Evolutionary conservation across 2,888 invertebrate genomes (phyloP), one percentile per base, ranked within the genome.

Genomic region (Amphipyra tragopoginis): DNA sequence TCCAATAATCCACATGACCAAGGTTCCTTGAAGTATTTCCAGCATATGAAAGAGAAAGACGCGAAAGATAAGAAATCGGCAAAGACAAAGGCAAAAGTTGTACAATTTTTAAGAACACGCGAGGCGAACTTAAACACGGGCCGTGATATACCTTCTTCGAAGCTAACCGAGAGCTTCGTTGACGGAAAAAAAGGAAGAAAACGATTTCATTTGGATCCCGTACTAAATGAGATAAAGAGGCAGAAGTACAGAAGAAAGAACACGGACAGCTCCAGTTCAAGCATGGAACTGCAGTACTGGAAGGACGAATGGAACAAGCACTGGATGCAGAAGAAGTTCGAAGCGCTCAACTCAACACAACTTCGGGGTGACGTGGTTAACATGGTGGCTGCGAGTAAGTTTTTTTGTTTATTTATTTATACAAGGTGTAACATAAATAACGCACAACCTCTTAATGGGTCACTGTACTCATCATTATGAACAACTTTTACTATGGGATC

Each of bases 371-470:
- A 93, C 47, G 69, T 66, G 0, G 86, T 93, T 8, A 92, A 93
- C 55, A 93, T 93, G 93, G 84, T 84, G 1, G 93, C 89, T 34
- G 93, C 93, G 13, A 87, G 93, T 87, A 72, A 81, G 86, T 85
- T 29, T 21, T 21, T 21, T 3, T 21, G 21, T 21, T 21, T 21
- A n/a, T n/a, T n/a, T n/a, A n/a, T n/a, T n/a, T n/a, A n/a, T n/a
- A n/a, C n/a, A n/a, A n/a, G n/a, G n/a, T n/a, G n/a, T n/a, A n/a
- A n/a, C n/a, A n/a, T n/a, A n/a, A n/a, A n/a, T n/a, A n/a, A n/a
- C n/a, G n/a, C n/a, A n/a, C n/a, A n/a, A n/a, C n/a, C n/a, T n/a
- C n/a, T n/a, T n/a, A n/a, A n/a, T n/a, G n/a, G n/a, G n/a, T n/a
- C n/a, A n/a, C n/a, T n/a, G n/a, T n/a, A n/a, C n/a, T n/a, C n/a